Conservation (phyloP, 2,113 vertebrate genomes). For the Melanerpes formicivorus region DNA sequence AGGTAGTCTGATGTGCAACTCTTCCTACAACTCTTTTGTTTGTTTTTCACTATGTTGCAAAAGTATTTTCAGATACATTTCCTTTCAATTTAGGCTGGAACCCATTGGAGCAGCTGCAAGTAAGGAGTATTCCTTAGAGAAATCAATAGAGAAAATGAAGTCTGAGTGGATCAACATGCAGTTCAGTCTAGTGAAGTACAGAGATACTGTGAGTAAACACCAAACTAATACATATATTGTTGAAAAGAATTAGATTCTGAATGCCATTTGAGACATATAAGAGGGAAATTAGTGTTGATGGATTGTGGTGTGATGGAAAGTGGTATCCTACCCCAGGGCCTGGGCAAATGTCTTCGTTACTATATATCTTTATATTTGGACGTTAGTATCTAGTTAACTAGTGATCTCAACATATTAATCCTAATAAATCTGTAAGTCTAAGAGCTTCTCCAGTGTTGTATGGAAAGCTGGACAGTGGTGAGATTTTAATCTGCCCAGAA, state of each 20-base stretch:
- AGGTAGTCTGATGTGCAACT: not conserved
- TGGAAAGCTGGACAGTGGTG: not conserved
- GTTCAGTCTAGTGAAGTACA: conserved; percentile 83
- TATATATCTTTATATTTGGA: not conserved
- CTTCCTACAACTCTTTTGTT: not conserved
- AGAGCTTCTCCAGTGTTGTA: not conserved
- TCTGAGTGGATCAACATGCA: conserved; percentile 81
- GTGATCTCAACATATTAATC: not conserved
- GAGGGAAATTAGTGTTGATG: not conserved
- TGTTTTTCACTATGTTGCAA: not conserved
- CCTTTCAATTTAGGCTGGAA: conserved; percentile 81
- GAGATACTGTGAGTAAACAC: conserved; percentile 85
- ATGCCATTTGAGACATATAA: not conserved
- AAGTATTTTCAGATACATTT: not conserved
- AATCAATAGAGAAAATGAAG: conserved; percentile 90
- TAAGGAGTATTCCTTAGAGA: conserved; percentile 91
- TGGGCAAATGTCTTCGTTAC: not conserved
- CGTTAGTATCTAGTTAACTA: not conserved
- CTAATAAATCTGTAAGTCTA: not conserved
- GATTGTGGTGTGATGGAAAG: not conserved
- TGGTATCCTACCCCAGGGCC: not conserved
- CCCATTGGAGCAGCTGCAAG: conserved; percentile 86
- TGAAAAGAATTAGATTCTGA: not conserved
- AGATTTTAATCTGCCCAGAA: not conserved
- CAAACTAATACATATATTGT: not conserved